Evolutionary conservation across 1,140 invertebrate species (phyloP), one percentile per base, ranked within the genome.

Genomic region (Caenorhabditis briggsae): DNA sequence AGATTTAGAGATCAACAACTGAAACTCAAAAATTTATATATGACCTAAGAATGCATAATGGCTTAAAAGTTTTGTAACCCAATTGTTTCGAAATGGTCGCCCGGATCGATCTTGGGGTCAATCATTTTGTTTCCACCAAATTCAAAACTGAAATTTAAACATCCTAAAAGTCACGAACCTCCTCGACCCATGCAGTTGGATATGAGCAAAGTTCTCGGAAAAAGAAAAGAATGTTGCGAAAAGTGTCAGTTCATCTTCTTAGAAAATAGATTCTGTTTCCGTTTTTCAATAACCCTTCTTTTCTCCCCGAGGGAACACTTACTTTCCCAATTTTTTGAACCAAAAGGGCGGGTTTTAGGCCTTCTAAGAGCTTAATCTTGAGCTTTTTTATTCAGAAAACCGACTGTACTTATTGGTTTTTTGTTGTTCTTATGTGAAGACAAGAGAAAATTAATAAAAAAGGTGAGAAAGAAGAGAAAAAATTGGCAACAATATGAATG

Each of bases 261-360:
- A 5, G 6, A 33, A 33, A 41, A 25, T 64, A 25, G 59, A 33
- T 64, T 41, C 59, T 9, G 16, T 53, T 64, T 33, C 16, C 25
- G 2, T 14, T 9, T 64, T 64, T 41, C 20, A 64, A 64, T 64
- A 64, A 64, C 59, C n/a, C n/a, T n/a, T 33, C n/a, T 25, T 64
- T 58, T 20, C 20, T 20, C 9, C 59, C n/a, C 59, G n/a, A 64
- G 59, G 59, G 59, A 64, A 64, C 59, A 64, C 59, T 64, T 64
- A 12, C 33, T 41, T 18, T 58, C n/a, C 56, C 3, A 58, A n/a
- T 64, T 41, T 25, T 64, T 33, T 23, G 20, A 64, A 64, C 59
- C 20, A 3, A 64, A 41, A 64, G 59, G 59, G 14, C 59, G 33
- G 8, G 16, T 64, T 64, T 64, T 33, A 14, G n/a, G 1, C 3